Percentiles rank a stretch among this genome's conserved stretches.
Evolutionary conservation across 2,888 invertebrate genomes (phyloP).

Genomic region (Melolontha melolontha): DNA sequence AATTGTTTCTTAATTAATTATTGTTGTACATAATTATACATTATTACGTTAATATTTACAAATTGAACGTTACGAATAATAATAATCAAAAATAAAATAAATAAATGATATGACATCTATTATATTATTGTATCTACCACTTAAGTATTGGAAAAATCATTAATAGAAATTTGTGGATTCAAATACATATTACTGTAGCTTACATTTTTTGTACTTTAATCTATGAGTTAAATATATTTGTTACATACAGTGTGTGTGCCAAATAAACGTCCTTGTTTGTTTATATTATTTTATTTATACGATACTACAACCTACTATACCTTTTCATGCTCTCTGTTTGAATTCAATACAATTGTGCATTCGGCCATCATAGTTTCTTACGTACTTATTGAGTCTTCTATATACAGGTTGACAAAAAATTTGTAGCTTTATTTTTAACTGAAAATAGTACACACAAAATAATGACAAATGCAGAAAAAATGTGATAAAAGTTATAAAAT

Average conservation of each 20-base stretch:
- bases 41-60: slow-evolving; percentile 17
- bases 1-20: slow-evolving; percentile 26
- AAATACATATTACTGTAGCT: slow-evolving; percentile 27
- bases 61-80: slow-evolving; percentile 9
- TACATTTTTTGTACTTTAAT: slow-evolving; percentile 38
- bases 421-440: too few species aligned
- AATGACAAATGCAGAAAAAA: too few species aligned
- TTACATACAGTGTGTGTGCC: slow-evolving; percentile 37
- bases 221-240: slow-evolving; percentile 35
- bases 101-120: slow-evolving; percentile 7
- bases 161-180: slow-evolving; percentile 26
- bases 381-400: too few species aligned
- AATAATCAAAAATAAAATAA: slow-evolving; percentile 9
- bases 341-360: background rate
- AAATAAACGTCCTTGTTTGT: slow-evolving; percentile 37
- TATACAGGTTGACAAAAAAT: too few species aligned
- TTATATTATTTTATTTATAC: slow-evolving; percentile 1
- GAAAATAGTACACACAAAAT: too few species aligned
- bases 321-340: too few species aligned
- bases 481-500: too few species aligned
- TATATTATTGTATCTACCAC: slow-evolving; percentile 18
- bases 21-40: slow-evolving; percentile 27
- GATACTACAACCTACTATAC: too few species aligned
- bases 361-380: too few species aligned
- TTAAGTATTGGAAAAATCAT: slow-evolving; percentile 21